Evolutionary conservation across 2,113 vertebrate genomes (phyloP).

Genomic region (Clupea harengus): DNA sequence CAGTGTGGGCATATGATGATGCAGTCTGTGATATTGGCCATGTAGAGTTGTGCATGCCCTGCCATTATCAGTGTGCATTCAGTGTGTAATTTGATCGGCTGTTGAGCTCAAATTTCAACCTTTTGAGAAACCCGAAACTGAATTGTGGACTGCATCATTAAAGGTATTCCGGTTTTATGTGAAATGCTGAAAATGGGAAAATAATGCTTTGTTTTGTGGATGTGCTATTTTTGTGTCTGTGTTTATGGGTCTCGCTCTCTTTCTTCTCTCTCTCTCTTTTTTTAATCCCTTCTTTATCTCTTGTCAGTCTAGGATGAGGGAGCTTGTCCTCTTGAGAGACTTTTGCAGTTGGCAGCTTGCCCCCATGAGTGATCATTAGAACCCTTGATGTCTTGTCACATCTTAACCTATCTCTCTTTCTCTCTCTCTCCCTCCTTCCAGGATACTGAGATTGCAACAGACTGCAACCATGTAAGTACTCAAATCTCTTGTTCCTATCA

Average conservation of each 20-base stretch:
- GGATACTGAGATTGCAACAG: slow-evolving; percentile 87
- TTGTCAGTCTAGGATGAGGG: slow-evolving; percentile 5
- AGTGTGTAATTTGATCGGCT: no score
- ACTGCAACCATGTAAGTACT: slow-evolving; percentile 96
- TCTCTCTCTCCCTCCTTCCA: slow-evolving; percentile 62
- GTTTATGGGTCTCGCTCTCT: background rate
- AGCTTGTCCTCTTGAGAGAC: background rate
- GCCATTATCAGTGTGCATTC: background rate
- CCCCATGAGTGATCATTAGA: background rate
- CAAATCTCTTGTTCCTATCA: slow-evolving; percentile 24
- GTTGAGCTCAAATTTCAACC: no score
- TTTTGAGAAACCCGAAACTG: no score
- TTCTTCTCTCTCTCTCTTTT: background rate
- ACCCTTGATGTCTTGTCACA: slow-evolving; percentile 14
- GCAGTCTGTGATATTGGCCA: background rate
- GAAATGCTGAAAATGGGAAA: background rate
- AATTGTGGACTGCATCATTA: background rate
- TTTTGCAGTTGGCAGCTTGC: background rate
- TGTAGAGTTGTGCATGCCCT: background rate
- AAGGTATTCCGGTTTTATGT: background rate
- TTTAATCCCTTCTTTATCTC: background rate
- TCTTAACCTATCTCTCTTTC: slow-evolving; percentile 36
- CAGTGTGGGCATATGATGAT: background rate
- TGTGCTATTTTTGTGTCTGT: slow-evolving; percentile 1
- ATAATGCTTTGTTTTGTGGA: background rate